Evolutionary conservation across 1,140 invertebrate genomes (phyloP), one percentile per base, ranked within the genome.

Genomic region (Eupeodes corollae): DNA sequence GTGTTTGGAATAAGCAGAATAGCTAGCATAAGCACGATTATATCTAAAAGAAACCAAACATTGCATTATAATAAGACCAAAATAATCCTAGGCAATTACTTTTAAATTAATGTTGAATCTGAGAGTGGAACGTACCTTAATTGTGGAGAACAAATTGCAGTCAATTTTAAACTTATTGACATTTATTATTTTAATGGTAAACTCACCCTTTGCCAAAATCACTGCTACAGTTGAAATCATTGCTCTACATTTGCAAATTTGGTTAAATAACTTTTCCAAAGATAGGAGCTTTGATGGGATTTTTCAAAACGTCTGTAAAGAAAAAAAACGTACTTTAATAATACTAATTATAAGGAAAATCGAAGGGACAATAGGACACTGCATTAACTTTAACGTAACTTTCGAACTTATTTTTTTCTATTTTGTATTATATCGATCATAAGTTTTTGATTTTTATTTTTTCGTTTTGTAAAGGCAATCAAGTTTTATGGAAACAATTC

Each of bases 171-270:
- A 44, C 16, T 10, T 8, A 39, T n/a, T 39, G 16, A 15, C 8
- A 39, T 41, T 16, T 16, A 8, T 6, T 41, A 41, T 41, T 19
- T 16, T 16, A 11, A 16, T 6, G 5, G 11, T 41, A 30, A 6
- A 51, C 58, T 44, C 31, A 61, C 58, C 56, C 56, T 59, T 59
- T 47, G 42, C 18, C 47, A 47, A 44, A 44, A 19, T 34, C 42
- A 47, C 48, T 52, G 49, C 26, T 50, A 46, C 51, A 51, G 52
- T 50, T 53, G 60, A 42, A 56, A 56, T 42, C 58, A 61, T 61
- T 47, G 50, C 54, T 55, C 48, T 55, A 54, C 54, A 56, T 55
- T 43, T 43, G 33, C 13, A 33, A 8, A 37, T 48, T 42, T 44
- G 19, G 34, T 21, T 9, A 9, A 41, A 10, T 41, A 10, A 16